Percentiles rank a stretch among this genome's conserved stretches.
Conservation (phyloP, 2,113 vertebrate genomes). For the Phoxinus phoxinus region DNA sequence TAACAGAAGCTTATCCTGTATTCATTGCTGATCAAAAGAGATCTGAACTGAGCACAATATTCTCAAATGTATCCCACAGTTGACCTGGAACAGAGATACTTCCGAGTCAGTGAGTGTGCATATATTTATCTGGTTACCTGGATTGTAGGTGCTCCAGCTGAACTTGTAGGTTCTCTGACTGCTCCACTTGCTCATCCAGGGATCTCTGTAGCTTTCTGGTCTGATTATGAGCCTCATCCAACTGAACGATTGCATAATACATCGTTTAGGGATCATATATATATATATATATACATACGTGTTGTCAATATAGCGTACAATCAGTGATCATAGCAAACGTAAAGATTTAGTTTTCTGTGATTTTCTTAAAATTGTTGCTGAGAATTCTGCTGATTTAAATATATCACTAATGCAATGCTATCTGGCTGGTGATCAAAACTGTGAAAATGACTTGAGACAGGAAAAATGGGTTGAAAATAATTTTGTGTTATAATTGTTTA, state of each 20-base stretch:
- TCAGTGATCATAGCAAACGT: background rate
- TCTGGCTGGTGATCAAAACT: background rate
- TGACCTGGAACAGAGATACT: background rate
- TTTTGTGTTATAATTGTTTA: background rate
- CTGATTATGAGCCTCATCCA: conserved; percentile 88
- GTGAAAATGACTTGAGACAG: background rate
- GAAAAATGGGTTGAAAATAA: background rate
- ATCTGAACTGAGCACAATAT: conserved; percentile 6
- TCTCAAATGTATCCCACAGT: background rate
- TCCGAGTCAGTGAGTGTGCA: conserved; percentile 24
- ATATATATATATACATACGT: too few relatives aligned
- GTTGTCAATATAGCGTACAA: background rate
- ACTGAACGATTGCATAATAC: conserved; percentile 60
- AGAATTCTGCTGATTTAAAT: background rate
- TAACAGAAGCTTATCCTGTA: conserved; percentile 13
- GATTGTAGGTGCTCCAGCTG: conserved; percentile 91
- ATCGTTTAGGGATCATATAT: background rate
- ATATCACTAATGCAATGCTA: background rate
- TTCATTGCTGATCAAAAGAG: conserved; percentile 24
- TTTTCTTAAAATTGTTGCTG: background rate
- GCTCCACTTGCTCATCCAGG: conserved; percentile 90
- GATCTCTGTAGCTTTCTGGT: conserved; percentile 88
- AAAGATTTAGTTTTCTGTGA: background rate
- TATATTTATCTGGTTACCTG: conserved; percentile 72
- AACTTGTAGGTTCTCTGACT: conserved; percentile 88